Base-by-base conservation (phyloP, 2,888 invertebrate genomes). In the Arrhopalites spinosus region DNA sequence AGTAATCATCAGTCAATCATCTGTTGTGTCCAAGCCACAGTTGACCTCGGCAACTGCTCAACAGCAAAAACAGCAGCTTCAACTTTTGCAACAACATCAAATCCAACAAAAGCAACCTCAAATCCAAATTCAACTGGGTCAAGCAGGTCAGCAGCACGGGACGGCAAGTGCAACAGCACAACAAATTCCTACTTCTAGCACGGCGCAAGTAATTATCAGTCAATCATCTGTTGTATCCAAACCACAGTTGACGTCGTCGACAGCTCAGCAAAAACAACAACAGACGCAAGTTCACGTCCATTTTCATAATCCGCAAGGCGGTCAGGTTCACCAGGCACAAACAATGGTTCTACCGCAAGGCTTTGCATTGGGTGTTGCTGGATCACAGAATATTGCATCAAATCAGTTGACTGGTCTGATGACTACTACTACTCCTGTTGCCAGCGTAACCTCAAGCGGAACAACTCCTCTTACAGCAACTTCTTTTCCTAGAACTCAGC, bases 11-110 rank as follows among this genome's bases (percentile, higher is more conserved):
- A n/a, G n/a, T 23, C 72, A 72, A 23, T 29, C 27, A 30, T 8
- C 25, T 8, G 70, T 75, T 3, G 70, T 75, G 75, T 70, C 75
- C 11, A 70, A 75, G 36, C 75, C 45, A 47, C 7, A 45, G 13
- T 23, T 11, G 36, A 36, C 36, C 11, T 11, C 3, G 36, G 36
- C 5, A 7, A 20, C 11, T 23, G 25, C 23, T 59, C 59, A 53
- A 56, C 64, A 53, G 27, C 64, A 53, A 27, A n/a, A 27, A 20
- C 61, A 27, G 45, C 70, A 43, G 45, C 53, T 75, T 1, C 78
- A 78, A 61, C 43, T 75, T 15, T 25, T 69, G 1, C 78, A 78
- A 45, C 78, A 78, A 7, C 74, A 68, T 47, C 78, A 77, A 67
- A 30, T 66, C 8, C 23, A 29, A 11, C 75, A 76, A 29, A 66